Conservation (phyloP, 1,140 invertebrate genomes). For the Panonychus citri region DNA sequence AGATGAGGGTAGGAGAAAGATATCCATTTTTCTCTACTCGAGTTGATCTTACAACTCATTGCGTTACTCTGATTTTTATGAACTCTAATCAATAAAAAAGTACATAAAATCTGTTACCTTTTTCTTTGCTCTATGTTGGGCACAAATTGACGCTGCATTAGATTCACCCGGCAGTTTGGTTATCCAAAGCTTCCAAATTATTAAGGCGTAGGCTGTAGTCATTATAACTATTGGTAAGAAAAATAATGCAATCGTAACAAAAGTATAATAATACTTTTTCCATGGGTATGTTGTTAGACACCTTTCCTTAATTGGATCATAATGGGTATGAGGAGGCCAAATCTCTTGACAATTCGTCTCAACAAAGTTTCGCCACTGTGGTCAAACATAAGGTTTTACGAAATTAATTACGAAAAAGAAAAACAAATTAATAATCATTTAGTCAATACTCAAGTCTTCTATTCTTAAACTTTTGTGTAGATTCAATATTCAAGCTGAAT, state of each 20-base stretch:
- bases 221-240: conserved; percentile 28
- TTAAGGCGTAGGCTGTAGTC: conserved; percentile 25
- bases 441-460: no score
- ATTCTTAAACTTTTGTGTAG: no score
- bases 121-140: conserved; percentile 16
- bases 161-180: conserved; percentile 18
- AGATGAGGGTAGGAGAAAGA: no score
- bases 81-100: no score
- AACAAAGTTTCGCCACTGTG: conserved; percentile 15
- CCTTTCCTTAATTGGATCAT: conserved; percentile 6
- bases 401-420: no score
- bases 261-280: conserved; percentile 23
- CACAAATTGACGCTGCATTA: conserved; percentile 12
- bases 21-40: no score
- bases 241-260: conserved; percentile 26
- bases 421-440: no score
- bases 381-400: no score
- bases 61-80: no score
- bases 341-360: conserved; percentile 14
- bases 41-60: no score
- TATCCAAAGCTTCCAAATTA: conserved; percentile 24
- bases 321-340: conserved; percentile 14
- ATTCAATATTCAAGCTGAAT: no score
- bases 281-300: conserved; percentile 14
- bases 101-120: no score